Evolutionary conservation across 2,797 vertebrate species (phyloP).

Genomic region (Cossypha dichroa): DNA sequence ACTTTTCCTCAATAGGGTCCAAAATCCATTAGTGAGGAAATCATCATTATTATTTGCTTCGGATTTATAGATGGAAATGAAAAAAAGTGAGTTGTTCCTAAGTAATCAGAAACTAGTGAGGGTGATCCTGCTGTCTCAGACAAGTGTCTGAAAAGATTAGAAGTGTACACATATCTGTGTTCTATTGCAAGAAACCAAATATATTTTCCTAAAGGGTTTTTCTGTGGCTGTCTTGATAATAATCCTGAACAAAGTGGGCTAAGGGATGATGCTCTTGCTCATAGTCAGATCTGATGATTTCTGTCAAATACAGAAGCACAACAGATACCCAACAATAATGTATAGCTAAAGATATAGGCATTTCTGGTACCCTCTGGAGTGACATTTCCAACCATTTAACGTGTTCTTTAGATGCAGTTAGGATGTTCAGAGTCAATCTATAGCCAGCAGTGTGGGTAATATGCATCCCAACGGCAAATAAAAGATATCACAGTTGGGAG

Average conservation of each 20-base stretch:
- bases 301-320: rapidly evolving
- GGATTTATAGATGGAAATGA: neutral
- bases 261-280: neutral
- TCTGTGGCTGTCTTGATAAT: neutral
- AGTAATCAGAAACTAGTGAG: neutral
- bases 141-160: neutral
- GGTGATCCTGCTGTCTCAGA: neutral
- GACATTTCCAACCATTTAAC: neutral
- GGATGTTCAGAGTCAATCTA: neutral
- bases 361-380: neutral
- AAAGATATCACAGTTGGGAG: neutral
- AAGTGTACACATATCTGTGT: neutral
- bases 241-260: neutral
- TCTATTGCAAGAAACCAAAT: neutral
- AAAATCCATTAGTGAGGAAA: neutral
- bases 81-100: neutral
- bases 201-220: neutral
- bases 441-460: neutral
- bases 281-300: neutral
- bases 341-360: neutral
- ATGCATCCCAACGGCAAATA: neutral
- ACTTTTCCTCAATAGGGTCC: neutral
- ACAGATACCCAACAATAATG: neutral
- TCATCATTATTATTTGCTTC: neutral
- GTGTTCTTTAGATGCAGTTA: neutral